A percentile compares a stretch with the other conserved stretches of the same genome.
Conservation (phyloP, 2,113 vertebrate genomes). For the Camelus dromedarius region DNA sequence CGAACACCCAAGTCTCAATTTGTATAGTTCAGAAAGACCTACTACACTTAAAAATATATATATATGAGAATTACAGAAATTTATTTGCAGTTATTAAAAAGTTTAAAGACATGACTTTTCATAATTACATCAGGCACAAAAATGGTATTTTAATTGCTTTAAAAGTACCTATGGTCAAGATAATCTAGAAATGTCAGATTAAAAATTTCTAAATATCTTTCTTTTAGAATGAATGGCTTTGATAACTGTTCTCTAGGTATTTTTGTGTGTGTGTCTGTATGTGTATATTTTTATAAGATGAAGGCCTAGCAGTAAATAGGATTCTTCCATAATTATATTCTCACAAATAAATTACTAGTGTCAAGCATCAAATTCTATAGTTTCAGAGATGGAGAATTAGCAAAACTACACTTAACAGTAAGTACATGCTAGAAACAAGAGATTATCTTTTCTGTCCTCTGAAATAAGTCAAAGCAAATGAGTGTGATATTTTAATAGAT, state of each 20-base stretch:
- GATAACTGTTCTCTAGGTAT: background rate
- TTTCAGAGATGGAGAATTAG: background rate
- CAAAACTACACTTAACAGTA: slow-evolving; percentile 10
- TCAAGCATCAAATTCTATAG: background rate
- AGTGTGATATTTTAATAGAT: background rate
- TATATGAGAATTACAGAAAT: background rate
- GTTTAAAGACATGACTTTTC: background rate
- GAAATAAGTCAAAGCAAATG: slow-evolving; percentile 22
- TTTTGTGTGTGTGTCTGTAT: background rate
- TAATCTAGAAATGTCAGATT: slow-evolving; percentile 50
- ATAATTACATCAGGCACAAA: background rate
- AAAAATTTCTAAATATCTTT: background rate
- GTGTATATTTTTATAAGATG: background rate
- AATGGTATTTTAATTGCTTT: background rate
- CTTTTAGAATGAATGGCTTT: slow-evolving; percentile 8
- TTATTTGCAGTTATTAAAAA: slow-evolving; percentile 35
- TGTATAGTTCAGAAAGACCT: background rate
- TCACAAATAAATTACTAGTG: background rate
- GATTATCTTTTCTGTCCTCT: slow-evolving; percentile 19
- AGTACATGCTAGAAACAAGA: background rate
- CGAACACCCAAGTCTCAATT: background rate
- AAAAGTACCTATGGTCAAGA: slow-evolving; percentile 22
- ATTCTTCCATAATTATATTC: background rate
- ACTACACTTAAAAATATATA: background rate
- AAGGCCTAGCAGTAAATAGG: background rate